A percentile compares a stretch with the other conserved stretches of the same genome.
These are phyloP conservation scores for Pandemis corylana DNA, from an alignment of 2,888 invertebrate species.

Conservation along the genomic window DNA sequence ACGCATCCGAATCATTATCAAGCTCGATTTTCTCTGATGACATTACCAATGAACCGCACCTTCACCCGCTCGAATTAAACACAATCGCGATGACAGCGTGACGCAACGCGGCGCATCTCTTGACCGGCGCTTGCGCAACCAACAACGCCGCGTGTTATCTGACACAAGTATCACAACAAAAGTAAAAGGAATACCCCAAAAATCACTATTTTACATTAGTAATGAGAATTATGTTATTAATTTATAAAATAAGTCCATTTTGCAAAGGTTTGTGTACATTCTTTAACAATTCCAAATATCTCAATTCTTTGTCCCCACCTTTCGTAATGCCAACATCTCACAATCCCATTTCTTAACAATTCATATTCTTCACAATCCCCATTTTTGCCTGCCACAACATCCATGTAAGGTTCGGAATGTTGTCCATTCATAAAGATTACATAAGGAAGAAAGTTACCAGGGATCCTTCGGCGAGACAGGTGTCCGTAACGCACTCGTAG, in stretches of 20 bases:
- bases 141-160: neutral
- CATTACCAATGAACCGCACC: slow-evolving; percentile 9
- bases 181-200: too few relatives aligned
- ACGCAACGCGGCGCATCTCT: slow-evolving; percentile 41
- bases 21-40: neutral
- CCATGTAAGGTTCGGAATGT: slow-evolving; percentile 34
- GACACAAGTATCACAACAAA: slow-evolving; percentile 4
- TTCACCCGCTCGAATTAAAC: slow-evolving; percentile 9
- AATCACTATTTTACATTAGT: too few relatives aligned
- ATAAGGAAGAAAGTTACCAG: slow-evolving; percentile 33
- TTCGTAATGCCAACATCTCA: too few relatives aligned
- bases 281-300: too few relatives aligned
- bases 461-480: slow-evolving; percentile 13
- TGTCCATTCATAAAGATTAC: slow-evolving; percentile 25
- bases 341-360: too few relatives aligned
- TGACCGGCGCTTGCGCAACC: slow-evolving; percentile 33
- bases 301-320: too few relatives aligned
- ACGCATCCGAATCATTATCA: neutral
- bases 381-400: neutral
- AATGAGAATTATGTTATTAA: too few relatives aligned
- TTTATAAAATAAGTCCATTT: too few relatives aligned
- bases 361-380: too few relatives aligned
- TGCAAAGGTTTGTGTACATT: too few relatives aligned
- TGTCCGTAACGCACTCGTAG: neutral
- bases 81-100: slow-evolving; percentile 34